Evolutionary conservation across 2,888 invertebrate species (phyloP), one percentile per base, ranked within the genome.

Genomic region (Sphaerophoria taeniata): DNA sequence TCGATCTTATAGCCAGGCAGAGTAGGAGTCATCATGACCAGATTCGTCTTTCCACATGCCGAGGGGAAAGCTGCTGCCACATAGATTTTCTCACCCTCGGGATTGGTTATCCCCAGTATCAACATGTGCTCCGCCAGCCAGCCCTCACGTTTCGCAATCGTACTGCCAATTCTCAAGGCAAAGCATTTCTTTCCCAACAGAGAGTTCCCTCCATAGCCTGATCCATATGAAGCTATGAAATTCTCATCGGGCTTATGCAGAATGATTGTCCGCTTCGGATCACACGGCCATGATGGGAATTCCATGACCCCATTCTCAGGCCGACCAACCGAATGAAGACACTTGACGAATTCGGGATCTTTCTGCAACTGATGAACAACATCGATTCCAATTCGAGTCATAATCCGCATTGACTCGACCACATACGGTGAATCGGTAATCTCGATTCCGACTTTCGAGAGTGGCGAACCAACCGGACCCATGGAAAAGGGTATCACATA

Each of bases 61-160:
- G 98, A 98, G 0, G 99, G 99, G 91, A 99, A 99, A 0, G 99
- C 99, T 0, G 99, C 99, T 0, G 97, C 98, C 79, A 99, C 95
- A 93, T 98, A 99, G 60, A 96, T 95, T 91, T 98, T 98, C 87
- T 94, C 95, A 0, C 98, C 98, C 89, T 95, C 93, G 0, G 97
- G 97, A 92, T 97, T 97, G 0, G 99, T 99, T 82, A 99, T 95
- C 60, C 99, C 98, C 87, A 99, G 94, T 90, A 99, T 99, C 93
- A 99, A 93, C 99, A 99, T 99, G 90, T 99, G 99, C 91, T 99
- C 99, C 0, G 99, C 99, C 49, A 99, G 93, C 99, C 99, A 99
- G 4, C 99, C 99, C 91, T 99, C 99, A 12, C 96, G 94, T 87
- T 95, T 95, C 3, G 98, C 99, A 88, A 99, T 95, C 12, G 97